Conservation (phyloP, 2,797 vertebrate genomes). For the Otolemur crassicaudatus region DNA sequence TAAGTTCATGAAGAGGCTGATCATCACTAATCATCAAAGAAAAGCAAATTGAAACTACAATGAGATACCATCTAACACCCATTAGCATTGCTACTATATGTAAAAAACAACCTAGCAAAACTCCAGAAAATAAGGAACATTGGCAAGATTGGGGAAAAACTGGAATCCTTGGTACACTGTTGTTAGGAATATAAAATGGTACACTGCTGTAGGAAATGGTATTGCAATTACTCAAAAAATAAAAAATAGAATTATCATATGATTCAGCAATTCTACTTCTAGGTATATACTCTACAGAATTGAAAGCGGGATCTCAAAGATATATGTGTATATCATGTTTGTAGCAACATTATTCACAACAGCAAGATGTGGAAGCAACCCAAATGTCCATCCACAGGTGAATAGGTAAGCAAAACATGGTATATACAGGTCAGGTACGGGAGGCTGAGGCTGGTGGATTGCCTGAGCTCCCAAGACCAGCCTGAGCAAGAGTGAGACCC, state of each 20-base stretch:
- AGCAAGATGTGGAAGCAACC: background rate
- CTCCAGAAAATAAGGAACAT: background rate
- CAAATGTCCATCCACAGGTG: background rate
- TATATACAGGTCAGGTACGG: background rate
- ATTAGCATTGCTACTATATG: background rate
- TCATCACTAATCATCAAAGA: background rate
- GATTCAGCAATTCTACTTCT: background rate
- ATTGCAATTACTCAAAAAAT: background rate
- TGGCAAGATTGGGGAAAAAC: background rate
- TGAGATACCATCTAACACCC: background rate
- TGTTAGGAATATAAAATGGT: background rate
- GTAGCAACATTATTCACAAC: background rate
- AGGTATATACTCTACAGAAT: background rate
- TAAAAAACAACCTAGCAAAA: background rate
- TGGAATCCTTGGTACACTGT: background rate
- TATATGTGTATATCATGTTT: background rate
- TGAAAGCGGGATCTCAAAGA: background rate
- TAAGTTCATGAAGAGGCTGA: background rate
- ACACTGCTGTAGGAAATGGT: background rate
- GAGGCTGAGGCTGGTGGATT: no score
- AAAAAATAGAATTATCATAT: background rate
- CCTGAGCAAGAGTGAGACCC: no score
- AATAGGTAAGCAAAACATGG: background rate
- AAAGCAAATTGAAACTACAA: background rate
- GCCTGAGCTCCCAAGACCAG: no score